Percentiles rank a stretch among this genome's conserved stretches.
Evolutionary conservation across 2,888 invertebrate species (phyloP).

Genomic region (Megastigmus dorsalis): DNA sequence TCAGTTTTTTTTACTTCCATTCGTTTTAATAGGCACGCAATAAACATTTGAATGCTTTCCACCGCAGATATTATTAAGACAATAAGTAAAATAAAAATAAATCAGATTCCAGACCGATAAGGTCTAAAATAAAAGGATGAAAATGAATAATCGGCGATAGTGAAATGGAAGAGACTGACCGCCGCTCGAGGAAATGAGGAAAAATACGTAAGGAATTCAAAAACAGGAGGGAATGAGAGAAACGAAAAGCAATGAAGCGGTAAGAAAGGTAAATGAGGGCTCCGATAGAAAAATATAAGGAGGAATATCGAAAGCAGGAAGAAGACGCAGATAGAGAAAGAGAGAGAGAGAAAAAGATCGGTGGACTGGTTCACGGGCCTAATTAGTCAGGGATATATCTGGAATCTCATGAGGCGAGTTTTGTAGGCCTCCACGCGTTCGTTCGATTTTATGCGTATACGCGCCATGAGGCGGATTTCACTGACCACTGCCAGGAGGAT

Average conservation of each 20-base stretch:
- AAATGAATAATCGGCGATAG: conserved; percentile 3
- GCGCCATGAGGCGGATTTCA: conserved; percentile 68
- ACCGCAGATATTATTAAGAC: too few relatives aligned
- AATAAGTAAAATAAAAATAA: too few relatives aligned
- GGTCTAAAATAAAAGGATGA: too few relatives aligned
- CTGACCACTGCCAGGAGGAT: conserved; percentile 65
- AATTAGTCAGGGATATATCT: conserved; percentile 74
- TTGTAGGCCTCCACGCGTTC: conserved; percentile 67
- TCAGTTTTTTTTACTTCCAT: too few relatives aligned
- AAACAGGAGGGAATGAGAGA: neutral
- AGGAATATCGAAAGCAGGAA: conserved; percentile 41
- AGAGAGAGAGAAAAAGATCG: conserved; percentile 28
- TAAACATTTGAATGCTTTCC: too few relatives aligned
- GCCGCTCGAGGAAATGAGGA: conserved; percentile 20
- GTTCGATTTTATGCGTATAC: conserved; percentile 58
- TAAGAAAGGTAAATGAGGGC: conserved; percentile 36
- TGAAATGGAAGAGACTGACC: neutral
- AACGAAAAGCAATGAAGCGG: conserved; percentile 26
- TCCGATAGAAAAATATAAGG: conserved; percentile 40
- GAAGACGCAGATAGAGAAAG: conserved; percentile 30
- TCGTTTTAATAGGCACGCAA: too few relatives aligned
- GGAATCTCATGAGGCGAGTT: conserved; percentile 73
- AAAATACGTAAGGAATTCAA: conserved; percentile 2
- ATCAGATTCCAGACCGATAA: too few relatives aligned
- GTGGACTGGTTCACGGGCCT: conserved; percentile 59